Percentiles rank a stretch among this genome's conserved stretches.
These are phyloP conservation scores for Perdix hodgsoniae DNA, from an alignment of 2,797 vertebrate species.

Conservation along the genomic window DNA sequence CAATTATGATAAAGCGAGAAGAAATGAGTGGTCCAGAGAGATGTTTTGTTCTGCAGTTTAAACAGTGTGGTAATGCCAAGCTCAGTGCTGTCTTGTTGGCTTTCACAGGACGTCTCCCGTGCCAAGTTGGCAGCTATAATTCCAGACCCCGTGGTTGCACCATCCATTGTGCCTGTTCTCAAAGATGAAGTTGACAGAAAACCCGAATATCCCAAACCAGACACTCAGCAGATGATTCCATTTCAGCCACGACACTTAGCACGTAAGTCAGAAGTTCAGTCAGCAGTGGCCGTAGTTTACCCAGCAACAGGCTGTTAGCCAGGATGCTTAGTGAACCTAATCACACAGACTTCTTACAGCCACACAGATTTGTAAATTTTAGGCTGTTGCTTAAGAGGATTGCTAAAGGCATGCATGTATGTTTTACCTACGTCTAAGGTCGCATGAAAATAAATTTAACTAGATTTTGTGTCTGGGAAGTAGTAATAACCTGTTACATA, in stretches of 20 bases:
- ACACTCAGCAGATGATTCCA: conserved; percentile 98
- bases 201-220: conserved; percentile 98
- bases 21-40: not conserved
- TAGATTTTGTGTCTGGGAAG: not conserved
- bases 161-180: conserved; percentile 88
- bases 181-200: conserved; percentile 98
- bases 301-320: not conserved
- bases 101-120: conserved; percentile 93
- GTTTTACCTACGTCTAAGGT: not conserved
- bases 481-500: not conserved
- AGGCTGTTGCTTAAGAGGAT: not conserved
- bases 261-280: conserved; percentile 81
- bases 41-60: not conserved
- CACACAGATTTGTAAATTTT: not conserved
- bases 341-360: not conserved
- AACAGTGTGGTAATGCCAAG: not conserved
- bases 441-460: not conserved
- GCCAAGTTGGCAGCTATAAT: conserved; percentile 93
- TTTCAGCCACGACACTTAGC: conserved; percentile 98
- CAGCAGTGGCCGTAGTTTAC: not conserved
- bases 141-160: conserved; percentile 93
- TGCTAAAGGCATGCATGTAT: not conserved
- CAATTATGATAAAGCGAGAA: not conserved
- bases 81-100: conserved; percentile 64
- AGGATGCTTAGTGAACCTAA: not conserved